These are phyloP conservation scores for Gymnodraco acuticeps DNA, from an alignment of 2,797 vertebrate genomes.

Conservation along the genomic window DNA sequence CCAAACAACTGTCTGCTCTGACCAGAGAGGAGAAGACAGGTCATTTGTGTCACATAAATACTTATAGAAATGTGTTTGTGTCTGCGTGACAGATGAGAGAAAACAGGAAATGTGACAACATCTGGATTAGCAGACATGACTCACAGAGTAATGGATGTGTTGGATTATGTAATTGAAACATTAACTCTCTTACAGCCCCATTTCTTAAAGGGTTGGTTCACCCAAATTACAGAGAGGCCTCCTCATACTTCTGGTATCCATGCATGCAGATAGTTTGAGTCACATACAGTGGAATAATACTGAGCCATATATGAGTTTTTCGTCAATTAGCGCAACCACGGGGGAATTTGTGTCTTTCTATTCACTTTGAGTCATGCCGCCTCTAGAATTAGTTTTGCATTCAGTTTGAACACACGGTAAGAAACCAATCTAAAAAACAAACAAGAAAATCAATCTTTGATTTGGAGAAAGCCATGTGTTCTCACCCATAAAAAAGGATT, in stretches of 20 bases:
- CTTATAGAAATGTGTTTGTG: constrained; percentile 42
- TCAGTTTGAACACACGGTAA: not conserved
- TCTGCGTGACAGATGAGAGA: constrained; percentile 25
- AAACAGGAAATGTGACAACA: constrained; percentile 64
- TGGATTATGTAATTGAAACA: constrained; percentile 50
- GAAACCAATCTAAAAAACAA: not conserved
- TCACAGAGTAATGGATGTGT: constrained; percentile 65
- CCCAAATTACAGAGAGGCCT: constrained; percentile 33
- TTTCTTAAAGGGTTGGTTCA: constrained; percentile 41
- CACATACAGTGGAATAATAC: not conserved
- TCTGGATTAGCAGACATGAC: constrained; percentile 66
- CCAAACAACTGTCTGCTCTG: constrained; percentile 22
- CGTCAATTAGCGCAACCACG: not conserved
- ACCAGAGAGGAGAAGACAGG: constrained; percentile 41
- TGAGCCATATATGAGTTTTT: not conserved
- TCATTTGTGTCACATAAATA: constrained; percentile 52
- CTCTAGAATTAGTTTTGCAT: not conserved
- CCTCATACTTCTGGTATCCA: constrained; percentile 15
- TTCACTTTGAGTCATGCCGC: not conserved
- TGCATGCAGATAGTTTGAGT: constrained; percentile 6
- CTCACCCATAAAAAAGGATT: not conserved
- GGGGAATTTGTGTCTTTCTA: not conserved
- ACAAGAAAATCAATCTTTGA: constrained; percentile 2
- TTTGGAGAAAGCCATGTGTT: not conserved
- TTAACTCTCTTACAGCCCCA: constrained; percentile 1